Percentiles rank a stretch among this genome's conserved stretches.
These are phyloP conservation scores for Mylabris phalerata DNA, from an alignment of 1,140 invertebrate species.

Conservation along the genomic window DNA sequence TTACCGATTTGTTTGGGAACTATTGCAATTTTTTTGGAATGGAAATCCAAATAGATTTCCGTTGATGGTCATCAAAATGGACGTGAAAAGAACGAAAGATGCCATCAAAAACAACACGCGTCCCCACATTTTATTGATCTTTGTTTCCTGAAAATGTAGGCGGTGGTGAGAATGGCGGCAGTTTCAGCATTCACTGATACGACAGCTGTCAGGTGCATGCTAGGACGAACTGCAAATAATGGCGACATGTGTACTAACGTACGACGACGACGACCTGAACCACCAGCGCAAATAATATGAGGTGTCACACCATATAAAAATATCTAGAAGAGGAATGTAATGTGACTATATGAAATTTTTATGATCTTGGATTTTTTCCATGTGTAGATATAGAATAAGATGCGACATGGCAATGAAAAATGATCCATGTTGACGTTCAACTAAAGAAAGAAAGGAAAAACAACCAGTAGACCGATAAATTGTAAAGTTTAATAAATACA, in stretches of 20 bases:
- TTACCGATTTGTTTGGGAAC: too few species aligned
- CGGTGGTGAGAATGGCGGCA: conserved; percentile 27
- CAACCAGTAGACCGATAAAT: too few species aligned
- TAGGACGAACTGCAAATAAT: conserved; percentile 39
- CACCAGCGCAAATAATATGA: conserved; percentile 37
- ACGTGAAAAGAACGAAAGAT: background rate
- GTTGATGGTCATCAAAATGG: conserved; percentile 17
- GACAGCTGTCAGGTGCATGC: conserved; percentile 41
- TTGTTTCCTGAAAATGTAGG: conserved; percentile 15
- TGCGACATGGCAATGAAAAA: conserved; percentile 8
- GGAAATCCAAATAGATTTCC: background rate
- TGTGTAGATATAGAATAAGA: conserved; percentile 4
- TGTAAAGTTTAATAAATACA: too few species aligned
- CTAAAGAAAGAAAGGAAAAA: too few species aligned
- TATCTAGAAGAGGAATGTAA: conserved; percentile 32
- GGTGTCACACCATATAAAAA: conserved; percentile 40
- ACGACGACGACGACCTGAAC: conserved; percentile 14
- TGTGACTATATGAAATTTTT: conserved; percentile 41
- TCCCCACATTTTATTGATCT: conserved; percentile 20
- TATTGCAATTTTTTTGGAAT: too few species aligned
- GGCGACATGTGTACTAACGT: conserved; percentile 38
- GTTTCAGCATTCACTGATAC: conserved; percentile 35
- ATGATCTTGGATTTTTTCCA: conserved; percentile 32
- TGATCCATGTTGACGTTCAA: conserved; percentile 1
- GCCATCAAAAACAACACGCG: conserved; percentile 23